Percentiles rank a stretch among this genome's conserved stretches.
Evolutionary conservation across 2,888 invertebrate genomes (phyloP).

Genomic region (Sericinus montela): DNA sequence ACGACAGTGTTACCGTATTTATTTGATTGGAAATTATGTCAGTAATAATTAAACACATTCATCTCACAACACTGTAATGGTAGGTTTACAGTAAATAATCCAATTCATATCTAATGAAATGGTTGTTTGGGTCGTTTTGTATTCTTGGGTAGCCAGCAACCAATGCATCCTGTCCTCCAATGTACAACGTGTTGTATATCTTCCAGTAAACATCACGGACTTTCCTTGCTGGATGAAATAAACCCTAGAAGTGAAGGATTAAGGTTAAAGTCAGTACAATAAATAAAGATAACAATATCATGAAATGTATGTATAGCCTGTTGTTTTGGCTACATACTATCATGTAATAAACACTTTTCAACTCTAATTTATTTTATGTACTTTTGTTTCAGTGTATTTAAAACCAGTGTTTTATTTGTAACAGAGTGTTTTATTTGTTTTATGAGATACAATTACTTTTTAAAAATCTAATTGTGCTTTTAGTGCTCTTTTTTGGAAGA

Average conservation of each 20-base stretch:
- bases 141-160: constrained; percentile 99
- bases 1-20: no score
- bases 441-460: no score
- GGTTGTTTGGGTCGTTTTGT: constrained; percentile 96
- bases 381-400: no score
- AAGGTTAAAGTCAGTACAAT: background rate
- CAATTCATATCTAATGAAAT: constrained; percentile 94
- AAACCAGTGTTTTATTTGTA: no score
- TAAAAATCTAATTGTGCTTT: no score
- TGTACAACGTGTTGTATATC: constrained; percentile 99
- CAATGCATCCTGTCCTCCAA: constrained; percentile 98
- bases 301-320: no score
- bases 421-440: no score
- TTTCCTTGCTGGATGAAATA: constrained; percentile 99
- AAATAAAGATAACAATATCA: no score
- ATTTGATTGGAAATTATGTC: background rate
- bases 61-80: constrained; percentile 23
- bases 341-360: no score
- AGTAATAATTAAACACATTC: constrained; percentile 23
- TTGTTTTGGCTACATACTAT: no score
- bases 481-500: no score
- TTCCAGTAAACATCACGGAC: constrained; percentile 99
- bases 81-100: constrained; percentile 90
- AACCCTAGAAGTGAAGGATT: constrained; percentile 80
- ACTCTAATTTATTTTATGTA: no score